A percentile compares a stretch with the other conserved stretches of the same genome.
These are phyloP conservation scores for Astur gentilis DNA, from an alignment of 2,113 vertebrate genomes.

Conservation along the genomic window DNA sequence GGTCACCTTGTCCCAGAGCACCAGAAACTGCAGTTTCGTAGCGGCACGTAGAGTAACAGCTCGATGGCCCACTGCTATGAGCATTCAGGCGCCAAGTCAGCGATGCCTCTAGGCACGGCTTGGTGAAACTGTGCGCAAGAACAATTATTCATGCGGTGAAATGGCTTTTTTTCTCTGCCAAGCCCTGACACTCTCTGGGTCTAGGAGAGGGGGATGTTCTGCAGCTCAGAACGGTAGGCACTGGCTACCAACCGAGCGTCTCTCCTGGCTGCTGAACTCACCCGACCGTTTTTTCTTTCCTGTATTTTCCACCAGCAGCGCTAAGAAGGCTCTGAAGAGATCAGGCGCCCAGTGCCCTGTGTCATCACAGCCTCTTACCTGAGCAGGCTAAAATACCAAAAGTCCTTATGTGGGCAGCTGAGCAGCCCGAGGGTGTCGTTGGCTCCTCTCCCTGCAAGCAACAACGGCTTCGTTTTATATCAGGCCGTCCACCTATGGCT, in stretches of 20 bases:
- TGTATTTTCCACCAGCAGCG: neutral
- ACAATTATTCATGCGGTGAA: neutral
- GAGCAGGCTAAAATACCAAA: neutral
- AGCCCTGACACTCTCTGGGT: neutral
- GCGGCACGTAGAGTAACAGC: neutral
- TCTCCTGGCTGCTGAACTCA: neutral
- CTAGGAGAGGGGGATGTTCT: neutral
- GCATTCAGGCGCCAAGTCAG: neutral
- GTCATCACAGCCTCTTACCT: neutral
- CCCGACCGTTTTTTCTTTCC: neutral
- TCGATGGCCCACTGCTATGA: fast-evolving
- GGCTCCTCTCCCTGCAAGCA: neutral
- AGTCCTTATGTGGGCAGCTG: neutral
- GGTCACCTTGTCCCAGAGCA: neutral
- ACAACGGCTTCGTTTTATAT: fast-evolving
- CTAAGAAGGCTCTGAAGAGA: neutral
- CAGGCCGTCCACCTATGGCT: fast-evolving
- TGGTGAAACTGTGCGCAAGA: neutral
- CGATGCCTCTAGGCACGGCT: neutral
- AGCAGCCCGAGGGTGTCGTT: neutral
- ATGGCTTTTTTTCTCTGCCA: neutral
- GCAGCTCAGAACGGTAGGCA: neutral
- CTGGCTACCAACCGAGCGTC: fast-evolving
- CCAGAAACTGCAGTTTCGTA: fast-evolving
- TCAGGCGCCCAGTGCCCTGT: too few species aligned